Evolutionary conservation across 2,797 vertebrate species (phyloP).

Genomic region (Myotis pilosus): DNA sequence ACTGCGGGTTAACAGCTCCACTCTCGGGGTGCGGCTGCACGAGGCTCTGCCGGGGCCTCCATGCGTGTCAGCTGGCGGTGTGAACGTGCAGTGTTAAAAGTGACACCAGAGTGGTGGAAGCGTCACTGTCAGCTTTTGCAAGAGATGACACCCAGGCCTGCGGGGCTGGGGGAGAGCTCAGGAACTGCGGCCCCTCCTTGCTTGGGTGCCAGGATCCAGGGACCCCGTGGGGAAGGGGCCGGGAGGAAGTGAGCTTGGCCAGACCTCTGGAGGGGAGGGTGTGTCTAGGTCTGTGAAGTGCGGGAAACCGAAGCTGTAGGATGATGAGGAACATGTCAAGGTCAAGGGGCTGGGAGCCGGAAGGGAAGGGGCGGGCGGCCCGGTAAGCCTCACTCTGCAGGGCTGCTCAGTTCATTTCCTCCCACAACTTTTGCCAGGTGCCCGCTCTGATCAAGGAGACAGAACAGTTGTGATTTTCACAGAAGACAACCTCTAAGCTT

Average conservation of each 20-base stretch:
- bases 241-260: neutral
- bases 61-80: conserved; percentile 64
- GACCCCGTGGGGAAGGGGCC: neutral
- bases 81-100: conserved; percentile 75
- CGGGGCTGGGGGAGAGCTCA: conserved; percentile 62
- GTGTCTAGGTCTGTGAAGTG: neutral
- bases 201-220: conserved; percentile 28
- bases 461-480: neutral
- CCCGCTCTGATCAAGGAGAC: neutral
- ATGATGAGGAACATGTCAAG: neutral
- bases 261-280: neutral
- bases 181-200: conserved; percentile 54
- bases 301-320: neutral
- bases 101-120: conserved; percentile 72
- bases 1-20: conserved; percentile 71
- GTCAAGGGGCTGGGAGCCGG: neutral
- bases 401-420: neutral
- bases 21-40: conserved; percentile 66
- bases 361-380: accelerated
- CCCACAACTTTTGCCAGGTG: neutral
- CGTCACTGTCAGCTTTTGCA: conserved; percentile 70
- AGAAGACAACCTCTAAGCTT: neutral
- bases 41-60: conserved; percentile 55
- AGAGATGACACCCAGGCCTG: conserved; percentile 74
- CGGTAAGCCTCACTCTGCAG: neutral